Conservation (phyloP, 2,113 vertebrate genomes). For the Catagonus wagneri region DNA sequence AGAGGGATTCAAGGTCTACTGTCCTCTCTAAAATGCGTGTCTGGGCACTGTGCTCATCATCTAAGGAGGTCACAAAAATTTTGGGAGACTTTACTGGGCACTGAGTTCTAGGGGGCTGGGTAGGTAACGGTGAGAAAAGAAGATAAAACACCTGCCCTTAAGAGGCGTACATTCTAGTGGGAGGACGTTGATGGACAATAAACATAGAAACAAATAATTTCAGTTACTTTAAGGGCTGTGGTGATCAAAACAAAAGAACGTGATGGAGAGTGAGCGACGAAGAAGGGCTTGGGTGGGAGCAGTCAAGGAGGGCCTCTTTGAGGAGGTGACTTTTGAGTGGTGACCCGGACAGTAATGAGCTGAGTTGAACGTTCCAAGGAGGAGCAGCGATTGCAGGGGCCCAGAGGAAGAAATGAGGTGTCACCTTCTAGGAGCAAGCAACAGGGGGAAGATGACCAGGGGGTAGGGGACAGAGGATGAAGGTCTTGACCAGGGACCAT, state of each 20-base stretch:
- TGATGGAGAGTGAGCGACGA: not conserved
- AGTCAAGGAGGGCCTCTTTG: not conserved
- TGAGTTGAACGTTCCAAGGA: not conserved
- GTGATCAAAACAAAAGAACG: not conserved
- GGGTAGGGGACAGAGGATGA: not conserved
- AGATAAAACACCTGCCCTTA: not conserved
- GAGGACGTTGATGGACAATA: not conserved
- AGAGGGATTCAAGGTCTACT: not conserved
- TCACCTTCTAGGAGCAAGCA: not conserved
- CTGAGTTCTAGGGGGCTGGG: not conserved
- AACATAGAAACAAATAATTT: not conserved
- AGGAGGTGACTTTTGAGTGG: not conserved
- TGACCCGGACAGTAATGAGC: not conserved
- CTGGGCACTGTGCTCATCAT: not conserved
- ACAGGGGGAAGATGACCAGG: not conserved
- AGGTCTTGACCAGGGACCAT: not conserved
- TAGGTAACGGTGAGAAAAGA: not conserved
- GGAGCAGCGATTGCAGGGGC: not conserved
- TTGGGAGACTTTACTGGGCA: not conserved
- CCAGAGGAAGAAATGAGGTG: not conserved
- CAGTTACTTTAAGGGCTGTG: not conserved
- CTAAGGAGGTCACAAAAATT: not conserved
- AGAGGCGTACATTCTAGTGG: not conserved
- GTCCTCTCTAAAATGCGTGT: not conserved
- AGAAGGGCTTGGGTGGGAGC: not conserved